Percentiles rank a stretch among this genome's conserved stretches.
Evolutionary conservation across 2,797 vertebrate species (phyloP).

Genomic region (Hyperoplus lanceolatus): DNA sequence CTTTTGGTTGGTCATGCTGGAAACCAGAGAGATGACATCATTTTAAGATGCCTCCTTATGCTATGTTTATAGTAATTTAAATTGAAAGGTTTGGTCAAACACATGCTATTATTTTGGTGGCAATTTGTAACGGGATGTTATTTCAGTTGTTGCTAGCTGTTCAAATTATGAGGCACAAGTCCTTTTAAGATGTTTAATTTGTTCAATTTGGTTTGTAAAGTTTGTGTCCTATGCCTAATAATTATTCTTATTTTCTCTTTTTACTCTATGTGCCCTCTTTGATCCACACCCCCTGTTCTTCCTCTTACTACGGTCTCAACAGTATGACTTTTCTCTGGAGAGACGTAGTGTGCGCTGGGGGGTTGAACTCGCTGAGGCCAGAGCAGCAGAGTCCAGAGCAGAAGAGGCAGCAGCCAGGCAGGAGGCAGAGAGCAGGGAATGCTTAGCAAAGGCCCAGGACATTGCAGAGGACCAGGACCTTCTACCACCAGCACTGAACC

Average conservation of each 20-base stretch:
- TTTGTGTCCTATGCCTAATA: background rate
- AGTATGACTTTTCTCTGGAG: conserved; percentile 98
- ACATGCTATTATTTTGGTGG: background rate
- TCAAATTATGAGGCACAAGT: background rate
- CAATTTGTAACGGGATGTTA: background rate
- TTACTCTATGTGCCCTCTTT: conserved; percentile 9
- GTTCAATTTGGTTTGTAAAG: background rate
- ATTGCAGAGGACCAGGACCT: conserved; percentile 79
- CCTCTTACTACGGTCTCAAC: conserved; percentile 40
- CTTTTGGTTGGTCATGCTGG: background rate
- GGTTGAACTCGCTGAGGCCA: conserved; percentile 89
- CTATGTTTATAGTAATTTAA: background rate
- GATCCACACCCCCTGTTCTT: background rate
- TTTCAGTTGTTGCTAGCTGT: background rate
- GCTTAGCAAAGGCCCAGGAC: conserved; percentile 81
- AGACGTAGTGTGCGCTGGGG: conserved; percentile 92
- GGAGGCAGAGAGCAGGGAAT: conserved; percentile 81
- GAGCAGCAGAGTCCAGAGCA: conserved; percentile 88
- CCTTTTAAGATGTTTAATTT: background rate
- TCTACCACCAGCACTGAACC: conserved; percentile 92
- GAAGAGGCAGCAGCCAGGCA: conserved; percentile 84
- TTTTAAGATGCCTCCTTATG: background rate
- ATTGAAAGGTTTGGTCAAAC: background rate
- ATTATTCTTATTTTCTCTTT: conserved; percentile 3
- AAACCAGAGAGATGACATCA: background rate